These are phyloP conservation scores for Lepidurus couesii DNA, from an alignment of 1,140 invertebrate species.

Conservation along the genomic window DNA sequence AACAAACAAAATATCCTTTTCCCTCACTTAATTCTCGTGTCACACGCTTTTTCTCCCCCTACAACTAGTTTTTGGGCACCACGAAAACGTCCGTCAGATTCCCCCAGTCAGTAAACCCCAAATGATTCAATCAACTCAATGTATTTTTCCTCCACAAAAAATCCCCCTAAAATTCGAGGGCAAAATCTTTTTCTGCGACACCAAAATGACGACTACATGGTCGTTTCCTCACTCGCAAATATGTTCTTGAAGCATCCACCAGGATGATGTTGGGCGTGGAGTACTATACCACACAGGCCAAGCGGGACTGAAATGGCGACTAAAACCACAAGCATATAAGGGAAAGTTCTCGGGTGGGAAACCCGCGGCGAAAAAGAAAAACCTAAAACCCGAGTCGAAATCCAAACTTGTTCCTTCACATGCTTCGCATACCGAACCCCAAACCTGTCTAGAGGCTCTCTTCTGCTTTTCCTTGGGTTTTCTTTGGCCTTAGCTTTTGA, in stretches of 20 bases:
- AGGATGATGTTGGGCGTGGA: neutral
- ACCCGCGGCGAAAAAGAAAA: slow-evolving; percentile 9
- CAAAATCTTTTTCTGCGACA: neutral
- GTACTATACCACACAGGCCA: neutral
- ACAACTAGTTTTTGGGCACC: neutral
- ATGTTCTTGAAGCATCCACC: too few relatives aligned
- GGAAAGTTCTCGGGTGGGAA: neutral
- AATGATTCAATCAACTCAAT: neutral
- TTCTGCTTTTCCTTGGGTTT: neutral
- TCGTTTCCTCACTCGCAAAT: too few relatives aligned
- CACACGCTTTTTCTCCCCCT: neutral
- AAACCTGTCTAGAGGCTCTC: neutral
- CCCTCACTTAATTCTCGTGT: neutral
- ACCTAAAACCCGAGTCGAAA: neutral
- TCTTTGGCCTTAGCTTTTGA: neutral
- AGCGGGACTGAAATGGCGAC: slow-evolving; percentile 11
- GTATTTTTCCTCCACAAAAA: neutral
- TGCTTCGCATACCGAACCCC: neutral
- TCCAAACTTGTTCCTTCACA: neutral
- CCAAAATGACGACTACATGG: neutral
- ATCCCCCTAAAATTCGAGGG: neutral
- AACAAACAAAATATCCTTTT: neutral
- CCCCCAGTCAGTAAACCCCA: neutral
- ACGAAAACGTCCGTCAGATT: neutral
- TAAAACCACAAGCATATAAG: slow-evolving; percentile 9